A percentile compares a stretch with the other conserved stretches of the same genome.
Conservation (phyloP, 2,797 vertebrate genomes). For the Geotria australis region DNA sequence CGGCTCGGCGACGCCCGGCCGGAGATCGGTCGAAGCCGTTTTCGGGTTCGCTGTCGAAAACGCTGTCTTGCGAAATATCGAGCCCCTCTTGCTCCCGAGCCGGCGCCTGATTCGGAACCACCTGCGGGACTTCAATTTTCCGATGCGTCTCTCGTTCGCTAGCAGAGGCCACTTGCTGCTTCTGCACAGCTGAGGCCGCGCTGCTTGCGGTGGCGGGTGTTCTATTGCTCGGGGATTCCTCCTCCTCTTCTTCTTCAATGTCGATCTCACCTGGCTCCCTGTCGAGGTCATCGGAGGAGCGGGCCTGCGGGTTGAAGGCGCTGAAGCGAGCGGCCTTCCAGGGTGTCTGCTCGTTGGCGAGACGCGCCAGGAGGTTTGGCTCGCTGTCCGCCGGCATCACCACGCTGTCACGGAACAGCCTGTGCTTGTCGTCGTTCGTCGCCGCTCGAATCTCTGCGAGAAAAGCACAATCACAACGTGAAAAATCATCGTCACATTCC, state of each 20-base stretch:
- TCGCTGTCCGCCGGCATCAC: background rate
- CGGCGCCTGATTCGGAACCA: too few species aligned
- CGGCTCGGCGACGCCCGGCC: too few species aligned
- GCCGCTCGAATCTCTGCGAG: background rate
- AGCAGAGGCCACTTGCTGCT: background rate
- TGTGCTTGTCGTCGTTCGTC: background rate
- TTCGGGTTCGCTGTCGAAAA: too few species aligned
- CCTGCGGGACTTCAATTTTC: too few species aligned
- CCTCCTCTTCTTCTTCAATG: background rate
- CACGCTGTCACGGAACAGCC: background rate
- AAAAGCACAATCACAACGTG: too few species aligned
- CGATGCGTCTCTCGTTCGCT: too few species aligned
- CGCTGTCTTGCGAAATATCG: too few species aligned
- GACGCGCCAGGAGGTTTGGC: background rate
- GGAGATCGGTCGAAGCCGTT: too few species aligned
- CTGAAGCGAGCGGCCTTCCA: background rate
- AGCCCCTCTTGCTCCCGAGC: too few species aligned
- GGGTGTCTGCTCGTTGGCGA: background rate
- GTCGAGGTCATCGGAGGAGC: too few species aligned
- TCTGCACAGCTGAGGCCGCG: background rate
- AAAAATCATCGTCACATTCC: too few species aligned
- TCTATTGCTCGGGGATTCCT: background rate
- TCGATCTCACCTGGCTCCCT: too few species aligned
- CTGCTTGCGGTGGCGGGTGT: background rate
- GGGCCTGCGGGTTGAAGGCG: background rate